A percentile compares a stretch with the other conserved stretches of the same genome.
Conservation (phyloP, 2,113 vertebrate species). For the Dromas ardeola region DNA sequence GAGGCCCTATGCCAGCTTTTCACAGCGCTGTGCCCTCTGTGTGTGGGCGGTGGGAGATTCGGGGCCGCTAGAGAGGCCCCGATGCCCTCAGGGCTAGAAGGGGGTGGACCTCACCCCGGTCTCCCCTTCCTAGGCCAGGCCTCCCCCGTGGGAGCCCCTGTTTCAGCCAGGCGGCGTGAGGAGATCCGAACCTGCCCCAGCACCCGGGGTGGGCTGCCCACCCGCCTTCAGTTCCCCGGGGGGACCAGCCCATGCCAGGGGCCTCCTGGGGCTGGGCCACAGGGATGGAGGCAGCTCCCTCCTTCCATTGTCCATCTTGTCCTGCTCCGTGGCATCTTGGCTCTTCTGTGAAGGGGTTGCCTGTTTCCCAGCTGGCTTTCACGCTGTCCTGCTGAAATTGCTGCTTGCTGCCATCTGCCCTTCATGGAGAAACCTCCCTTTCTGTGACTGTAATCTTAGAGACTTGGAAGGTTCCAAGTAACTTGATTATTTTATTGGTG, state of each 20-base stretch:
- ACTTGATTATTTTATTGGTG: fast-evolving
- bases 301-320: fast-evolving
- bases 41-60: not conserved
- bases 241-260: too few relatives aligned
- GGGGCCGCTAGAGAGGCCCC: fast-evolving
- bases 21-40: fast-evolving
- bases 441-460: fast-evolving
- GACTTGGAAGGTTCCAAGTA: fast-evolving
- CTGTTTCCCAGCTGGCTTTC: not conserved
- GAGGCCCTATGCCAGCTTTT: not conserved
- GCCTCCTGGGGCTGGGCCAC: fast-evolving
- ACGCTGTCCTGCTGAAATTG: fast-evolving
- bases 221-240: fast-evolving
- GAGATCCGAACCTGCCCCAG: too few relatives aligned
- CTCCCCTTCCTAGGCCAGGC: too few relatives aligned
- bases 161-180: fast-evolving
- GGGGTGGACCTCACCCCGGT: not conserved
- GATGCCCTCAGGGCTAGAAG: not conserved
- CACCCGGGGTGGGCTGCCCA: fast-evolving
- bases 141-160: not conserved
- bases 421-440: fast-evolving
- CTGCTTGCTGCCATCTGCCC: not conserved
- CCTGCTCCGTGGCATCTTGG: fast-evolving
- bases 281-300: not conserved
- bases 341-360: too few relatives aligned